These are phyloP conservation scores for Hydrophis major DNA, from an alignment of 2,797 vertebrate genomes.

Conservation along the genomic window DNA sequence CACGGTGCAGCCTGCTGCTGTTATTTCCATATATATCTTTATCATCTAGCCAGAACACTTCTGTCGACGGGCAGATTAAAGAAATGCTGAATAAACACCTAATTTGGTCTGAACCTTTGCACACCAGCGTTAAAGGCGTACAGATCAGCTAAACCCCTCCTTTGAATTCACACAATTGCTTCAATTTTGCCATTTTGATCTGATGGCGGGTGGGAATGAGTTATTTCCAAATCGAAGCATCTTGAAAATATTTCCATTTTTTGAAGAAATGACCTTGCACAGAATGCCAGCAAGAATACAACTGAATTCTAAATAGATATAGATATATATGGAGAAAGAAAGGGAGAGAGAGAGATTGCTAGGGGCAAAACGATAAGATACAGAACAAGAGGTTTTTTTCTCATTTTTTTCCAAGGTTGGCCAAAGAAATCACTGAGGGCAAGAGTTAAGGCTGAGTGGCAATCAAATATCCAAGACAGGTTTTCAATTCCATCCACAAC, in stretches of 20 bases:
- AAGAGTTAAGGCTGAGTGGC: background rate
- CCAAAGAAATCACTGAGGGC: background rate
- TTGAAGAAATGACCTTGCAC: background rate
- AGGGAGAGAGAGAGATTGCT: background rate
- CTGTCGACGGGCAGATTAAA: background rate
- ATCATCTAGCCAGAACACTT: background rate
- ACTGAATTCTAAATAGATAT: background rate
- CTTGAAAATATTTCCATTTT: background rate
- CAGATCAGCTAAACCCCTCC: background rate
- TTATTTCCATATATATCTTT: background rate
- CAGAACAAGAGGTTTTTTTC: background rate
- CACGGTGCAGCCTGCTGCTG: background rate
- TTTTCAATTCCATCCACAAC: conserved; percentile 42
- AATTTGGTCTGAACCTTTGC: background rate
- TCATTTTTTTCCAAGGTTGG: background rate
- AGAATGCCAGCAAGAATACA: background rate
- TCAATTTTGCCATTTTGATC: background rate
- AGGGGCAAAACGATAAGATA: background rate
- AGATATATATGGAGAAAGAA: background rate
- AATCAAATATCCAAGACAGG: conserved; percentile 29
- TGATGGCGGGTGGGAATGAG: background rate
- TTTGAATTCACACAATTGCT: background rate
- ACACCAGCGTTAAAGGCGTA: background rate
- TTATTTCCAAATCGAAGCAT: background rate
- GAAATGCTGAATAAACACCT: background rate